These are phyloP conservation scores for Plagodis pulveraria DNA, from an alignment of 2,888 invertebrate species.

Conservation along the genomic window DNA sequence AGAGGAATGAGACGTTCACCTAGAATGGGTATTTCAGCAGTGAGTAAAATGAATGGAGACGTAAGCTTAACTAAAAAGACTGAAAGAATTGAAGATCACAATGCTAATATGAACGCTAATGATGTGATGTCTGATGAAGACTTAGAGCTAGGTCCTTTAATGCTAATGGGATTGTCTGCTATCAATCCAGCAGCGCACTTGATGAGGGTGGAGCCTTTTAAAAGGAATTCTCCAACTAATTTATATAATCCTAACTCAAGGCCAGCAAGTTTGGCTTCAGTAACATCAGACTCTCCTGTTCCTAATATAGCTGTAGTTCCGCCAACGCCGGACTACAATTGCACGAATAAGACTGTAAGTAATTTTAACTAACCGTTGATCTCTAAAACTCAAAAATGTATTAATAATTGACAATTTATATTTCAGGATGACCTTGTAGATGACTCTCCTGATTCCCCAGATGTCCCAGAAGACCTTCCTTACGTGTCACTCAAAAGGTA, in stretches of 20 bases:
- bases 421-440: constrained; percentile 83
- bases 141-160: constrained; percentile 86
- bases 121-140: constrained; percentile 83
- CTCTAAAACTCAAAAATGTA: not conserved
- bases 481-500: constrained; percentile 88
- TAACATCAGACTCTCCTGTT: constrained; percentile 77
- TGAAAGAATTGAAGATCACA: constrained; percentile 67
- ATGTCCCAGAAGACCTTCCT: constrained; percentile 89
- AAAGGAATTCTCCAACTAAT: constrained; percentile 55
- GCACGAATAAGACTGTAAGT: constrained; percentile 77
- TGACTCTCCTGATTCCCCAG: constrained; percentile 89
- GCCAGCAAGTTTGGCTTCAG: constrained; percentile 74
- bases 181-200: constrained; percentile 86
- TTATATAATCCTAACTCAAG: constrained; percentile 68
- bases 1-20: constrained; percentile 75
- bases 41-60: constrained; percentile 81
- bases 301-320: constrained; percentile 91
- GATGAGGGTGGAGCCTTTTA: constrained; percentile 86
- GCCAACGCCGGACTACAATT: constrained; percentile 88
- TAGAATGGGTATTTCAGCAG: constrained; percentile 77
- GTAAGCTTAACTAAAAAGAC: constrained; percentile 73
- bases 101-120: constrained; percentile 58
- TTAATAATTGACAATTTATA: constrained; percentile 13
- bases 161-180: constrained; percentile 87
- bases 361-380: not conserved